Evolutionary conservation across 2,888 invertebrate species (phyloP).

Genomic region (Arge pagana): DNA sequence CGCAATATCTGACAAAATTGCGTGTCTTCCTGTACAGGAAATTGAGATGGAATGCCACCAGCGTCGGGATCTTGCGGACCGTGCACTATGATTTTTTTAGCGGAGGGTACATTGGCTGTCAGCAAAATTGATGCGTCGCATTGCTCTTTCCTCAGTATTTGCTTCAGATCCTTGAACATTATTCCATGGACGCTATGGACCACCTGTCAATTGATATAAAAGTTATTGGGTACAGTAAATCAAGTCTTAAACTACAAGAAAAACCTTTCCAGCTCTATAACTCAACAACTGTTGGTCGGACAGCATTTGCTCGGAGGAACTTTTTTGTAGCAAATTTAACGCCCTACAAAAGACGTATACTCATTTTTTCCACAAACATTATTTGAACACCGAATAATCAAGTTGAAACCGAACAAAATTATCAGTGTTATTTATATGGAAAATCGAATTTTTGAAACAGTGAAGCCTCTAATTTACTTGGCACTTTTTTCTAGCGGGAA

Average conservation of each 20-base stretch:
- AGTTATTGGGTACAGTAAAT: conserved; percentile 2
- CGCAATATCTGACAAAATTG: conserved; percentile 93
- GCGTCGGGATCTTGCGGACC: conserved; percentile 88
- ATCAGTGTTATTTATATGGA: no score
- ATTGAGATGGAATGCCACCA: conserved; percentile 96
- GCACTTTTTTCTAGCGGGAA: not conserved
- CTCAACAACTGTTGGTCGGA: not conserved
- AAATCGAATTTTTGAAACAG: no score
- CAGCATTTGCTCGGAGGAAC: no score
- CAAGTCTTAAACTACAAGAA: not conserved
- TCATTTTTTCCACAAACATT: no score
- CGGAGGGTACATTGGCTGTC: conserved; percentile 98
- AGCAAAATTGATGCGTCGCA: conserved; percentile 97
- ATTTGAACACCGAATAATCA: conserved; percentile 1
- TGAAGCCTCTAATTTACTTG: no score
- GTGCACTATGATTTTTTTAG: conserved; percentile 98
- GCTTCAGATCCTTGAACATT: conserved; percentile 99
- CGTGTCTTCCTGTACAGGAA: conserved; percentile 97
- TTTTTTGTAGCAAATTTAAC: no score
- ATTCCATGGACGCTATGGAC: conserved; percentile 98
- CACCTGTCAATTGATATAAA: conserved; percentile 64
- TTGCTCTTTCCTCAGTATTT: conserved; percentile 97
- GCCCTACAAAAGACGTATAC: no score
- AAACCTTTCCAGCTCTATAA: not conserved
- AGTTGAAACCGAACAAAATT: no score